Conservation (phyloP, 1,140 invertebrate genomes). For the Idris sp. region DNA sequence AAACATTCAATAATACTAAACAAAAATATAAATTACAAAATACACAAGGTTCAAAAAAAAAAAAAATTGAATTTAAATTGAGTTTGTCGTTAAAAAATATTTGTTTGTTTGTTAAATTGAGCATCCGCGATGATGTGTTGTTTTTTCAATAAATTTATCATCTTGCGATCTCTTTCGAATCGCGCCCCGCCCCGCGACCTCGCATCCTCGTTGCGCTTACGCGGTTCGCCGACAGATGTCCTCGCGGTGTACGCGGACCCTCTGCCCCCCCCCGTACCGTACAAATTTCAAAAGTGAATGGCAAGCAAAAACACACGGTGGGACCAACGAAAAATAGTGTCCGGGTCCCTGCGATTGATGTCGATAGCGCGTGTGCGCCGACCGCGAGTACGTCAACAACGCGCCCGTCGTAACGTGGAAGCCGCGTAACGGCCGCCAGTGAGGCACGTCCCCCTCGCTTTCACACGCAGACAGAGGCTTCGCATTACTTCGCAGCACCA, state of each 20-base stretch:
- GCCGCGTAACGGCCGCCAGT: slow-evolving; percentile 20
- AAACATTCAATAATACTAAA: too few relatives aligned
- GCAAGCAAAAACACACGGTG: slow-evolving; percentile 56
- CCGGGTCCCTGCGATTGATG: slow-evolving; percentile 30
- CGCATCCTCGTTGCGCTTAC: slow-evolving; percentile 1
- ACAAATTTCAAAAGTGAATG: slow-evolving; percentile 66
- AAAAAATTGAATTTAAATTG: too few relatives aligned
- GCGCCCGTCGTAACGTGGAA: slow-evolving; percentile 3
- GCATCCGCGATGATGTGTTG: too few relatives aligned
- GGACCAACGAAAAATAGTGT: slow-evolving; percentile 33
- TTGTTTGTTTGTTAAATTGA: too few relatives aligned
- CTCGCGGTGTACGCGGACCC: not conserved
- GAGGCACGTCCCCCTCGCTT: slow-evolving; percentile 21
- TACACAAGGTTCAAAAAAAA: too few relatives aligned
- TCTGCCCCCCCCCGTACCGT: slow-evolving; percentile 32
- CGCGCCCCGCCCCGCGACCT: not conserved
- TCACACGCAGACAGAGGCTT: too few relatives aligned
- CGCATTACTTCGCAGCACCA: slow-evolving; percentile 10
- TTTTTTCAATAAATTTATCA: too few relatives aligned
- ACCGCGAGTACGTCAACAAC: slow-evolving; percentile 6
- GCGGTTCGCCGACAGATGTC: slow-evolving; percentile 23
- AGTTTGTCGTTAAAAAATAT: too few relatives aligned
- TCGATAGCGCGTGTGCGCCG: slow-evolving; percentile 34
- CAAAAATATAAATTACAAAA: too few relatives aligned
- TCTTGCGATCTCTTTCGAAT: too few relatives aligned